A percentile compares a stretch with the other conserved stretches of the same genome.
These are phyloP conservation scores for Dendronephthya gigantea DNA, from an alignment of 64 coral and sea anemone genomes.

Conservation along the genomic window DNA sequence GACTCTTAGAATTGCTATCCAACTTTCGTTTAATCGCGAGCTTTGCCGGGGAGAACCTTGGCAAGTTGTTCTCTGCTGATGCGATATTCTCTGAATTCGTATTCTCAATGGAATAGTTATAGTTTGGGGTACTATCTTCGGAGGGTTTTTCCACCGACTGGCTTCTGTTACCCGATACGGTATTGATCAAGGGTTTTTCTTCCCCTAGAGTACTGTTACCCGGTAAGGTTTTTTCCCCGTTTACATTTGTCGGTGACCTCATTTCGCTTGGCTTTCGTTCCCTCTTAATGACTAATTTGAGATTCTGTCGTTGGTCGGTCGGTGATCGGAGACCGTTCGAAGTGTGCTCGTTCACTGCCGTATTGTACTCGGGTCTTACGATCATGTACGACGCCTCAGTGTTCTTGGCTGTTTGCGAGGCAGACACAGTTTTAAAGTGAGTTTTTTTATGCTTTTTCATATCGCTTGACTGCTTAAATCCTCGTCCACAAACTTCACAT, in stretches of 20 bases:
- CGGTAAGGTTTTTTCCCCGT: neutral
- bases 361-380: neutral
- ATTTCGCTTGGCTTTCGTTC: neutral
- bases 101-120: neutral
- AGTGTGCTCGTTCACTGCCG: neutral
- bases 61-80: neutral
- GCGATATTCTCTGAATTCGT: neutral
- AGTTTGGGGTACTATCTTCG: neutral
- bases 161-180: too few species aligned
- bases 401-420: neutral
- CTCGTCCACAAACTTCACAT: constrained; percentile 76
- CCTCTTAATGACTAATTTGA: neutral
- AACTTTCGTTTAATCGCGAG: neutral
- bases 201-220: neutral
- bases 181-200: neutral
- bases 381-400: neutral
- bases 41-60: neutral
- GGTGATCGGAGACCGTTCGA: neutral
- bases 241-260: neutral
- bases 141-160: too few species aligned
- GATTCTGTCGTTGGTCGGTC: neutral
- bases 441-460: constrained; percentile 81
- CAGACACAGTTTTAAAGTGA: constrained; percentile 21
- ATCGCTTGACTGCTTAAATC: constrained; percentile 96
- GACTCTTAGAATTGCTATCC: neutral